Conservation (phyloP, 2,113 vertebrate species). For the Lycaon pictus region DNA sequence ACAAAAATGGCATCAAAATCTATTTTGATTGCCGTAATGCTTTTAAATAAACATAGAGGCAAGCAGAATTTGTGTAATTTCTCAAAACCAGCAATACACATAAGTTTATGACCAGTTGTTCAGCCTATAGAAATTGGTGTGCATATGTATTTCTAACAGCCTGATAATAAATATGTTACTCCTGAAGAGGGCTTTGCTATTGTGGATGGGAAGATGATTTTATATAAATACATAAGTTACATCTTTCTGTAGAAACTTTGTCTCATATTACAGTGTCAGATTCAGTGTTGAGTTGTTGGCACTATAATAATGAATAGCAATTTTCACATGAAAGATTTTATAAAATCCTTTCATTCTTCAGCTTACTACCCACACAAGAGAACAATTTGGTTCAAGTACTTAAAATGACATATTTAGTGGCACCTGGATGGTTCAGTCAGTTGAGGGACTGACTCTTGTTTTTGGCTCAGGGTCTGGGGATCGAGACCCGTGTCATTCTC, state of each 20-base stretch:
- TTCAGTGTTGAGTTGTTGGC: background rate
- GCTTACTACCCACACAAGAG: background rate
- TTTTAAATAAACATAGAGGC: background rate
- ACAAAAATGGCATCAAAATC: background rate
- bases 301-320: background rate
- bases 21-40: background rate
- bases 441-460: background rate
- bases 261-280: background rate
- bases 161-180: background rate
- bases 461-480: background rate
- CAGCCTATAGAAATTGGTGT: background rate
- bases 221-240: background rate
- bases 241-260: background rate
- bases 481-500: background rate
- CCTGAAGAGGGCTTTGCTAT: background rate
- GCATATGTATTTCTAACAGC: background rate
- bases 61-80: background rate
- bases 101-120: background rate
- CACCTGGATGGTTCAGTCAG: background rate
- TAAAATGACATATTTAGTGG: conserved; percentile 2
- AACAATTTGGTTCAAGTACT: background rate
- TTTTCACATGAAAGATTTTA: conserved; percentile 24
- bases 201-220: background rate
- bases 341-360: background rate
- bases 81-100: background rate